Evolutionary conservation across 1,140 invertebrate species (phyloP).

Genomic region (Drosophila lini): DNA sequence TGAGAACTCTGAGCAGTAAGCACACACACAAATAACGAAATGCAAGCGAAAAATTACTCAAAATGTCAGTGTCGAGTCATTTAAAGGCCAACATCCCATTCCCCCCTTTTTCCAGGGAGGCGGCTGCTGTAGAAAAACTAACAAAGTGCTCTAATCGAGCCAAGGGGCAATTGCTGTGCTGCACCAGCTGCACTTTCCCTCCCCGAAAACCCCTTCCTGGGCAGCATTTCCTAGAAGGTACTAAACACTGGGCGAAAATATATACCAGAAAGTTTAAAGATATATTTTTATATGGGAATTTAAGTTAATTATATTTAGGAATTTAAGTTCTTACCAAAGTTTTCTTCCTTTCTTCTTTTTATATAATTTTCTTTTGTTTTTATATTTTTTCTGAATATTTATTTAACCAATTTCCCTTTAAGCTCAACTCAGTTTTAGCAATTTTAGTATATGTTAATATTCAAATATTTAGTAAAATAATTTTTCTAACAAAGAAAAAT

Average conservation of each 20-base stretch:
- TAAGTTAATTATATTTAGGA: no score
- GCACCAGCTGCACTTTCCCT: constrained; percentile 22
- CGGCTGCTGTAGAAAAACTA: constrained; percentile 55
- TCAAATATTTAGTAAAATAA: neutral
- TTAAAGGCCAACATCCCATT: constrained; percentile 32
- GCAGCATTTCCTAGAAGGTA: neutral
- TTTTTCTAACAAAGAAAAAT: neutral
- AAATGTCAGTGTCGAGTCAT: constrained; percentile 63
- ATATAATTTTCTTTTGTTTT: no score
- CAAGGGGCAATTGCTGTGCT: constrained; percentile 48
- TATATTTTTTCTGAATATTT: no score
- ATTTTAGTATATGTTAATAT: neutral
- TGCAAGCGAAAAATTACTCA: constrained; percentile 50
- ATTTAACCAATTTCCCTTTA: no score
- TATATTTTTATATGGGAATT: no score
- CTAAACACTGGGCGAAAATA: neutral
- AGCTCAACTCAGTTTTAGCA: no score
- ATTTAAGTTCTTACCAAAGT: no score
- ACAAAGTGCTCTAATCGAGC: constrained; percentile 74
- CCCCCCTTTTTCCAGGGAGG: neutral
- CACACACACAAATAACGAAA: constrained; percentile 43
- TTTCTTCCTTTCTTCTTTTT: no score
- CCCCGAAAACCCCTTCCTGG: neutral
- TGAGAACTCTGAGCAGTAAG: constrained; percentile 11
- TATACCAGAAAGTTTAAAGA: no score